These are phyloP conservation scores for Holacanthella duospinosa DNA, from an alignment of 2,888 invertebrate species.

Conservation along the genomic window DNA sequence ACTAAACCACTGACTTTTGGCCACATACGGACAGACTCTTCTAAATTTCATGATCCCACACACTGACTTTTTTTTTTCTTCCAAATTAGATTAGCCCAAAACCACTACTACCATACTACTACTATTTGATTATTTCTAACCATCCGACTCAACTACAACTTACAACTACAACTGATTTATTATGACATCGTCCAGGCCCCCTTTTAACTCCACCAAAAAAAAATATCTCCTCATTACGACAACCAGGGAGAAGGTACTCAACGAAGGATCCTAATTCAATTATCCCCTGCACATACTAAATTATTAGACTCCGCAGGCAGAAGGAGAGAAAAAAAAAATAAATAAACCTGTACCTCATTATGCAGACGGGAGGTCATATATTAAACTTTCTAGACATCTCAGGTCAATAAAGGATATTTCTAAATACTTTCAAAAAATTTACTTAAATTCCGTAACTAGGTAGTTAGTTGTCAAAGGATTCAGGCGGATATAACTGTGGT, in stretches of 20 bases:
- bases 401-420: no score
- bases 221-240: background rate
- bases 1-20: no score
- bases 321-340: background rate
- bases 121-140: no score
- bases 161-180: conserved; percentile 38
- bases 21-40: conserved; percentile 22
- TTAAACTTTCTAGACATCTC: no score
- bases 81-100: conserved; percentile 38
- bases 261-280: background rate
- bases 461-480: no score
- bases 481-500: no score
- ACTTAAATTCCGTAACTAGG: no score
- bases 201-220: conserved; percentile 19
- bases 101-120: conserved; percentile 34
- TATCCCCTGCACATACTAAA: background rate
- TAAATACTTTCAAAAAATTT: no score
- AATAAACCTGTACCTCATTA: background rate
- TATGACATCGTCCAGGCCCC: conserved; percentile 37
- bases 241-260: background rate
- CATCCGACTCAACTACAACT: no score
- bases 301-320: no score
- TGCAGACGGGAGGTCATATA: no score
- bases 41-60: conserved; percentile 38
- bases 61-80: conserved; percentile 38